Evolutionary conservation across 2,113 vertebrate genomes (phyloP).

Genomic region (Hemiscyllium ocellatum): DNA sequence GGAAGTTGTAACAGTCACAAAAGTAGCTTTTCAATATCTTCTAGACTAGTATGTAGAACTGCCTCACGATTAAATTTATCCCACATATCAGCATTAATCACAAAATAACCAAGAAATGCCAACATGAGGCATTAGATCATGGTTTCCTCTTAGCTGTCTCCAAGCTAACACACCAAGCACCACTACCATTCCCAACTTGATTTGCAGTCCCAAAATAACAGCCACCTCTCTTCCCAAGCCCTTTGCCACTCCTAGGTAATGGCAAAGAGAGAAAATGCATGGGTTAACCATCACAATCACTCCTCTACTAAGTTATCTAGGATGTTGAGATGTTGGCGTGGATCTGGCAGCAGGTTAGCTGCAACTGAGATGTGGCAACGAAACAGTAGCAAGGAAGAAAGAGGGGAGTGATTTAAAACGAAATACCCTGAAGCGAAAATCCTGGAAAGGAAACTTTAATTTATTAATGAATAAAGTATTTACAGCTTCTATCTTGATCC

Average conservation of each 20-base stretch:
- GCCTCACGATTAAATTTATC: background rate
- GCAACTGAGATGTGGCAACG: background rate
- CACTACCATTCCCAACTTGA: background rate
- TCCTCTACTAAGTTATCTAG: background rate
- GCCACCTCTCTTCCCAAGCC: background rate
- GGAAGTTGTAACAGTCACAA: background rate
- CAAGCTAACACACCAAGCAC: background rate
- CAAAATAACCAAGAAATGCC: background rate
- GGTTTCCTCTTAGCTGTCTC: background rate
- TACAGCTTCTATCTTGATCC: background rate
- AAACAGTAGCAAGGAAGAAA: background rate
- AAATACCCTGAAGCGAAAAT: background rate
- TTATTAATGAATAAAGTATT: background rate
- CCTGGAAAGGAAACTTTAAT: background rate
- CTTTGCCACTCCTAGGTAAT: background rate
- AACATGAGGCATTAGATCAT: background rate
- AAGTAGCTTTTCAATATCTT: background rate
- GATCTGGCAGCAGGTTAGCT: background rate
- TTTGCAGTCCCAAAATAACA: too few species aligned
- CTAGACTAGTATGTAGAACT: background rate
- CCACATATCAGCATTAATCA: background rate
- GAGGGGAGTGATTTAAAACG: background rate
- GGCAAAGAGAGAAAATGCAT: background rate
- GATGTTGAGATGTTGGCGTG: background rate
- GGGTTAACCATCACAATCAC: background rate